Evolutionary conservation across 2,797 vertebrate genomes (phyloP).

Genomic region (Novumbra hubbsi): DNA sequence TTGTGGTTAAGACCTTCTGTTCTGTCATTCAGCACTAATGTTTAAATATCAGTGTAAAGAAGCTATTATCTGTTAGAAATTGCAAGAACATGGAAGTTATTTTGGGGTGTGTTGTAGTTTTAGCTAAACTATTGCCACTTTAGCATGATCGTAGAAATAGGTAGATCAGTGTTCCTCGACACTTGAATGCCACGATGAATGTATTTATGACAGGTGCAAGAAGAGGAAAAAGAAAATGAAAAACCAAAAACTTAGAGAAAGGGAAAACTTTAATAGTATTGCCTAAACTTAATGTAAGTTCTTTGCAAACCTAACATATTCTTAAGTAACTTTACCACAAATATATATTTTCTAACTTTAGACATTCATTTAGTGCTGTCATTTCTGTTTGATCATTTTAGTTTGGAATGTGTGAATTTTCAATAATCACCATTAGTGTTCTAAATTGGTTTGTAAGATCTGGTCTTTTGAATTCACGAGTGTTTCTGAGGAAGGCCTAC

Average conservation of each 20-base stretch:
- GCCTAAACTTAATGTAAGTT: neutral
- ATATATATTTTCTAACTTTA: neutral
- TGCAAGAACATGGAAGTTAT: neutral
- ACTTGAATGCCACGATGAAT: conserved; percentile 16
- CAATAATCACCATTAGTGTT: neutral
- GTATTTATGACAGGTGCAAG: conserved; percentile 8
- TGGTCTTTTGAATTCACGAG: conserved; percentile 22
- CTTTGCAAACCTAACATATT: neutral
- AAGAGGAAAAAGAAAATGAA: conserved; percentile 11
- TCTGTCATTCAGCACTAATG: neutral
- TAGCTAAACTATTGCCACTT: conserved; percentile 47
- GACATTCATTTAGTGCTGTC: neutral
- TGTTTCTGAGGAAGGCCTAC: conserved; percentile 33
- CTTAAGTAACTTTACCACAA: neutral
- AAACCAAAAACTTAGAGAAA: conserved; percentile 10
- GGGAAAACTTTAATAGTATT: neutral
- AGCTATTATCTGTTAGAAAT: neutral
- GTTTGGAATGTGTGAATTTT: conserved; percentile 18
- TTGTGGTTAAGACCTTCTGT: conserved; percentile 18
- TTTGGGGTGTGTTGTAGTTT: conserved; percentile 5
- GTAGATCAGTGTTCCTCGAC: conserved; percentile 33
- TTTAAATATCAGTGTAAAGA: neutral
- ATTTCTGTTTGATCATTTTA: neutral
- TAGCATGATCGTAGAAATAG: conserved; percentile 48
- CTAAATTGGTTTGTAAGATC: conserved; percentile 23